These are phyloP conservation scores for Mionectes olivaceus DNA, from an alignment of 2,797 vertebrate genomes.

Conservation along the genomic window DNA sequence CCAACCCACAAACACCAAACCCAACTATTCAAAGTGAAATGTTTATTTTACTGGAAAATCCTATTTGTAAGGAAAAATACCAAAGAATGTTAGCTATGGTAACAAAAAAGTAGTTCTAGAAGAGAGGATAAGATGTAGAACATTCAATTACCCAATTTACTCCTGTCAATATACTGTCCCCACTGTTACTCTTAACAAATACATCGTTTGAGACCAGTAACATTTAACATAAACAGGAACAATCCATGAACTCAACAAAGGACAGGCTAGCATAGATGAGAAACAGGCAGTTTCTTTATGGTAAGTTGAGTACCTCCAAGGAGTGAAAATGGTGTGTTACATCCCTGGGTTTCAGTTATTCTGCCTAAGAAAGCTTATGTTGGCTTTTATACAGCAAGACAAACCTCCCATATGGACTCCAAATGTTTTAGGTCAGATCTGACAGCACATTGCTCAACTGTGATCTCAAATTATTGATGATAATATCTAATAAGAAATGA, in stretches of 20 bases:
- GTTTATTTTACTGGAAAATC: not conserved
- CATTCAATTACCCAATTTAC: not conserved
- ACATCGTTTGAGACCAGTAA: not conserved
- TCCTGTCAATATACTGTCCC: not conserved
- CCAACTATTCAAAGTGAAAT: not conserved
- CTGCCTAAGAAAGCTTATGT: not conserved
- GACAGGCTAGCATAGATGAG: not conserved
- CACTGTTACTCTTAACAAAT: not conserved
- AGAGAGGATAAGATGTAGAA: not conserved
- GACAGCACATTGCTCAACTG: conserved; percentile 16
- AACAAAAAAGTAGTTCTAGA: not conserved
- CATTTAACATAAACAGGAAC: not conserved
- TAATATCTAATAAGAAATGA: not conserved
- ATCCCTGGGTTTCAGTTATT: not conserved
- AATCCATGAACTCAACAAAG: not conserved
- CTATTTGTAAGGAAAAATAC: not conserved
- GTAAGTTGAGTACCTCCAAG: not conserved
- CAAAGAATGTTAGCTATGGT: not conserved
- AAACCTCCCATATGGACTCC: conserved; percentile 6
- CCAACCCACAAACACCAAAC: not conserved
- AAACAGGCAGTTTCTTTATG: not conserved
- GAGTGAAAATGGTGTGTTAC: not conserved
- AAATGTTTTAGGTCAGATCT: conserved; percentile 36
- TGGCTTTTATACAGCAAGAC: not conserved
- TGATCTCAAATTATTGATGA: conserved; percentile 34